These are phyloP conservation scores for human DNA, from an alignment of 2,113 vertebrate species.

Conservation along the genomic window GRCh38 chr4:153164501-153165000, in stretches of 20 bases:
- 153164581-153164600: not conserved
- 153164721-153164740: not conserved
- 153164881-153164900: not conserved
- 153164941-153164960: not conserved
- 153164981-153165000: not conserved
- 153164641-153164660: not conserved
- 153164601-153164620: not conserved
- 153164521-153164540: not conserved
- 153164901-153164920: not conserved
- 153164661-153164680: not conserved
- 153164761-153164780: not conserved
- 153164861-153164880: not conserved
- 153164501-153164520: not conserved
- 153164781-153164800: not conserved
- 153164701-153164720: not conserved
- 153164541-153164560: not conserved
- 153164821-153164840: not conserved
- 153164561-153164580: not conserved
- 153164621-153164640: not conserved
- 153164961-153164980: not conserved
- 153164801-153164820: not conserved
- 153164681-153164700: not conserved
- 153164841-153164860: not conserved
- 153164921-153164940: not conserved
- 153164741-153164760: not conserved